Conservation (phyloP, 2,888 invertebrate genomes). For the Metalampra italica region DNA sequence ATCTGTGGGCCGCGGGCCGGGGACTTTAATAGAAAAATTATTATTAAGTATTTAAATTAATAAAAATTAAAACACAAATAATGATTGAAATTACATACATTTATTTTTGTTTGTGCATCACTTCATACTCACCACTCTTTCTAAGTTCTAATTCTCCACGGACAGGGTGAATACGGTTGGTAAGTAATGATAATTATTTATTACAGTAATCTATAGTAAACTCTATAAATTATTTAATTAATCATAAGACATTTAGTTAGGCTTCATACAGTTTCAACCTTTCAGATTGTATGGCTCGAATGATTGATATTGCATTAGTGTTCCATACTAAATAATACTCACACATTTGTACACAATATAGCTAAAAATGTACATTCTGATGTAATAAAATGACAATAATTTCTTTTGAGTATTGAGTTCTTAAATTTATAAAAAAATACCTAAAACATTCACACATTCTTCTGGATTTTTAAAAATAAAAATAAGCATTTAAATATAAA, state of each 20-base stretch:
- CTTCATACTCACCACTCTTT: conserved; percentile 55
- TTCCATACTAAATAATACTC: conserved; percentile 32
- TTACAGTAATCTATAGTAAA: conserved; percentile 26
- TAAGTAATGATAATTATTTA: conserved; percentile 27
- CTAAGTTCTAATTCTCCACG: conserved; percentile 60
- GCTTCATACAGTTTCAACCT: conserved; percentile 30
- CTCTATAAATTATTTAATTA: conserved; percentile 45
- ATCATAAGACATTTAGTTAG: conserved; percentile 76
- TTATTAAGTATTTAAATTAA: no score
- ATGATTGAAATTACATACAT: background rate
- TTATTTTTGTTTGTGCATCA: conserved; percentile 59
- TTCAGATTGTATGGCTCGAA: conserved; percentile 61
- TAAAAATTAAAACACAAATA: background rate
- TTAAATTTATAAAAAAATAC: conserved; percentile 1
- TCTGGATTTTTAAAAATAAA: conserved; percentile 10
- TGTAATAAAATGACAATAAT: conserved; percentile 4
- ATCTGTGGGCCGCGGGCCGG: no score
- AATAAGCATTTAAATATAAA: conserved; percentile 18
- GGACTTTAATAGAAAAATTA: no score
- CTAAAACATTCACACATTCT: background rate
- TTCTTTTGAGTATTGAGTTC: conserved; percentile 8
- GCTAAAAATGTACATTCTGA: conserved; percentile 2
- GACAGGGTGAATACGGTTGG: conserved; percentile 50
- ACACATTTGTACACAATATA: conserved; percentile 34
- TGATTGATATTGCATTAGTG: conserved; percentile 42